Evolutionary conservation across 2,888 invertebrate genomes (phyloP).

Genomic region (Mellilla xanthometata): DNA sequence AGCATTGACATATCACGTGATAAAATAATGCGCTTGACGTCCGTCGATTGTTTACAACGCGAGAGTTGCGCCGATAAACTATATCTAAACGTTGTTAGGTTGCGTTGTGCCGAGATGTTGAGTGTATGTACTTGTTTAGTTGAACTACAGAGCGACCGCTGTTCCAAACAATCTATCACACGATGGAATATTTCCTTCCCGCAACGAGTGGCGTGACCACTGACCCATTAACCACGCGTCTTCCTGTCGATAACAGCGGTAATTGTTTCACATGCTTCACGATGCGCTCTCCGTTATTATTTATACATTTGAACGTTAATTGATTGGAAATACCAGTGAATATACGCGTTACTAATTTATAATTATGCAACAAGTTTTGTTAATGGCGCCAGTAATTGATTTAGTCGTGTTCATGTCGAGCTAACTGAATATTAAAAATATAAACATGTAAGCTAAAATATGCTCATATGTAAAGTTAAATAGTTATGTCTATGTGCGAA

Average conservation of each 20-base stretch:
- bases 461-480: no score
- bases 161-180: background rate
- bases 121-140: constrained; percentile 6
- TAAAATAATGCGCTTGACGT: constrained; percentile 7
- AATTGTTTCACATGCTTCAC: background rate
- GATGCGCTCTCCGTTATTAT: no score
- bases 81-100: constrained; percentile 4
- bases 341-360: no score
- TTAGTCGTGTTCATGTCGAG: no score
- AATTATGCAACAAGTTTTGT: no score
- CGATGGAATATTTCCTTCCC: constrained; percentile 19
- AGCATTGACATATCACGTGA: constrained; percentile 2
- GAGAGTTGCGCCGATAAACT: constrained; percentile 13
- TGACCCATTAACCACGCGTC: constrained; percentile 2
- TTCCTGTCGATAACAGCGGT: constrained; percentile 14
- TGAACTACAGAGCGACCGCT: no score
- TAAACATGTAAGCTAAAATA: no score
- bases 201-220: constrained; percentile 7
- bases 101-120: background rate
- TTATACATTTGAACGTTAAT: no score
- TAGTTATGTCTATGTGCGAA: no score
- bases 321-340: no score
- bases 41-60: constrained; percentile 5
- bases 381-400: no score
- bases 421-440: no score